Percentiles rank a stretch among this genome's conserved stretches.
Conservation (phyloP, 2,888 invertebrate genomes). For the Campoplex capitator region DNA sequence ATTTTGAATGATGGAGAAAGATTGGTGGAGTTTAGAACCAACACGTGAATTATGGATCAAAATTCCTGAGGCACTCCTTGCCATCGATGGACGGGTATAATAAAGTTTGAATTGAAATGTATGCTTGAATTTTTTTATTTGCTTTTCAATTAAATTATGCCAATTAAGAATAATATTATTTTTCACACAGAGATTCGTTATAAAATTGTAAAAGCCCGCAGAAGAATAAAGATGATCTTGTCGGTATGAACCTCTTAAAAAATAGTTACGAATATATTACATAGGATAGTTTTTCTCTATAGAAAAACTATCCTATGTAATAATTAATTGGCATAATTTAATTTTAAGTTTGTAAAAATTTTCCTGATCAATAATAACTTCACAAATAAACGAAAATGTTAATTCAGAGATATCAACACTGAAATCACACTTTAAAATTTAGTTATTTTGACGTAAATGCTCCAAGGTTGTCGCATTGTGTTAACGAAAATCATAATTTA, state of each 20-base stretch:
- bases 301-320: not conserved
- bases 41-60: constrained; percentile 74
- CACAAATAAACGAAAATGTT: not conserved
- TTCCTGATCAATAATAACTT: not conserved
- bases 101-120: constrained; percentile 23
- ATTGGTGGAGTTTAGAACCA: constrained; percentile 82
- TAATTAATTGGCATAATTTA: no score
- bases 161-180: not conserved
- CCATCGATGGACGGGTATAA: constrained; percentile 87
- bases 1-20: constrained; percentile 77
- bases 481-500: not conserved
- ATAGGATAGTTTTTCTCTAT: no score
- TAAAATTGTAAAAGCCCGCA: not conserved
- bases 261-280: no score
- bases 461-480: not conserved
- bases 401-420: not conserved
- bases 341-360: not conserved
- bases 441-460: not conserved
- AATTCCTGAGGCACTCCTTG: constrained; percentile 87
- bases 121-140: not conserved
- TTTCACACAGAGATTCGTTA: not conserved
- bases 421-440: not conserved
- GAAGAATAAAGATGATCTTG: not conserved
- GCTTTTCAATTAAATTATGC: not conserved
- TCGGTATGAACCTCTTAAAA: no score